Evolutionary conservation across 37 sponge, comb jelly and placozoan genomes (phyloP), one percentile per base, ranked within the genome.

Genomic region (Halisarca cf. caerulea): DNA sequence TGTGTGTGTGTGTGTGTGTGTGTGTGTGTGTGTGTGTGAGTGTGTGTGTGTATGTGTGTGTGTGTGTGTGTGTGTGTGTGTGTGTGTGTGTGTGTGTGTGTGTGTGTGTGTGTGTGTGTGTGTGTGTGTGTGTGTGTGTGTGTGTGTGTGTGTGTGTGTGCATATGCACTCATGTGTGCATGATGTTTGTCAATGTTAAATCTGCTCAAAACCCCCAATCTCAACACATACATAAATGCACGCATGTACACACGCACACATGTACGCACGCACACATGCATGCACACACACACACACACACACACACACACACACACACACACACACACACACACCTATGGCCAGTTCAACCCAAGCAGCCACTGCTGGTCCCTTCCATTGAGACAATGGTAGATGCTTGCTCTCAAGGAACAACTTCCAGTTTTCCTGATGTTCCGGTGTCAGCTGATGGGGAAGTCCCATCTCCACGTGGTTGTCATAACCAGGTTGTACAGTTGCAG

Each of bases 281-380:
- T 42, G n/a, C 78, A 40, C 45, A 41, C 4, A 20, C 47, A 77
- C 78, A 77, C 51, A 47, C 11, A 47, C 51, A 47, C 51, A 47
- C 11, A 47, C 64, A 30, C 17, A 9, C 32, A 45, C 84, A 51
- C 45, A 68, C 69, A 77, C 51, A 47, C n/a, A n/a, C n/a, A n/a
- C n/a, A n/a, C n/a, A 80, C 64, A 30, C 17, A 9, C 32, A 45
- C 84, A 51, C 45, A 68, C 69, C 55, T 23, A 83, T 66, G 7
- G 61, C 89, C 18, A 86, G 54, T 51, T 88, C 88, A 80, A 92
- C 53, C 92, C 92, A 92, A 25, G 89, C 92, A 7, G 84, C 74
- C 11, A 87, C 58, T 24, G 85, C 78, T 39, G 80, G 61, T 41
- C 82, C 68, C 24, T 85, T 85, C 92, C 92, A 92, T 24, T 83